These are phyloP conservation scores for Hermatobates lingyangjiaoensis DNA, from an alignment of 1,140 invertebrate species.

Conservation along the genomic window DNA sequence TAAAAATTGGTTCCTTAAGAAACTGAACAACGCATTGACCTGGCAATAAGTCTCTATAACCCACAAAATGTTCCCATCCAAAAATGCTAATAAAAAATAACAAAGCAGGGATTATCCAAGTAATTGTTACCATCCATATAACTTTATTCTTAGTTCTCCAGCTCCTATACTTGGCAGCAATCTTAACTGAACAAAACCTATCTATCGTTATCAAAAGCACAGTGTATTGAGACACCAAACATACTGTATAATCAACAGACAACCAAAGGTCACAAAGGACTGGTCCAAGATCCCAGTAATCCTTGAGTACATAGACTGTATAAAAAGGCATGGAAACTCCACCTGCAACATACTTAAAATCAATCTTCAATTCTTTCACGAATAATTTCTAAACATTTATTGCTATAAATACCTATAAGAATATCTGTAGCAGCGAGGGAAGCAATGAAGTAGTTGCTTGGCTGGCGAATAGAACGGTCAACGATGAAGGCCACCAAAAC, in stretches of 20 bases:
- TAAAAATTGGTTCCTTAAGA: constrained; percentile 92
- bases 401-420: constrained; percentile 66
- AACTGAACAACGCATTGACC: constrained; percentile 95
- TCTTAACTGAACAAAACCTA: constrained; percentile 96
- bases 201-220: constrained; percentile 97
- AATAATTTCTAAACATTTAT: background rate
- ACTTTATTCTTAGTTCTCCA: constrained; percentile 91
- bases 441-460: constrained; percentile 98
- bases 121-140: constrained; percentile 85
- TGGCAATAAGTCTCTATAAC: constrained; percentile 65
- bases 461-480: constrained; percentile 90
- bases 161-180: constrained; percentile 88
- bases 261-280: constrained; percentile 96
- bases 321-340: constrained; percentile 89
- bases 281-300: constrained; percentile 91
- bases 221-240: constrained; percentile 96
- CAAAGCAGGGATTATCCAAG: constrained; percentile 92
- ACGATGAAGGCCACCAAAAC: constrained; percentile 92
- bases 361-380: background rate
- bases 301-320: constrained; percentile 86
- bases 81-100: constrained; percentile 98
- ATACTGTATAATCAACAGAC: constrained; percentile 97
- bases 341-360: constrained; percentile 52
- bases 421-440: constrained; percentile 95
- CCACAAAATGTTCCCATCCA: constrained; percentile 96